Evolutionary conservation across 30 jellyfish, hydroid and myxozoan species (phyloP).

Genomic region (Phacellophora camtschatica): DNA sequence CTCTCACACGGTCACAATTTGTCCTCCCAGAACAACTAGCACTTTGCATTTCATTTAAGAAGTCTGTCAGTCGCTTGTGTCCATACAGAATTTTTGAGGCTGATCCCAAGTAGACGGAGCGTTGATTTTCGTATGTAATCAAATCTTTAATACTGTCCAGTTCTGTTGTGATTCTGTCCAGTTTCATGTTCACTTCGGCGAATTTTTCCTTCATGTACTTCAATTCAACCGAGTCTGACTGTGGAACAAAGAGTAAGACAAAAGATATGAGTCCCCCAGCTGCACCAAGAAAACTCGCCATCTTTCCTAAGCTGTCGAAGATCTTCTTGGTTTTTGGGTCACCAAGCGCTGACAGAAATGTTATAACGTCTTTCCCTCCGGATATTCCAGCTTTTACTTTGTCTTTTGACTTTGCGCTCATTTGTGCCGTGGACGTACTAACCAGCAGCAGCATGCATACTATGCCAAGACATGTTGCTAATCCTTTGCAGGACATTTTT

Average conservation of each 20-base stretch:
- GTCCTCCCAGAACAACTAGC: neutral
- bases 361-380: neutral
- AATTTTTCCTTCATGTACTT: slow-evolving; percentile 20
- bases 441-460: slow-evolving; percentile 25
- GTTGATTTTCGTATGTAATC: slow-evolving; percentile 36
- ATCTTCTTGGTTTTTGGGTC: slow-evolving; percentile 27
- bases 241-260: slow-evolving; percentile 9
- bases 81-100: slow-evolving; percentile 15
- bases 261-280: slow-evolving; percentile 39
- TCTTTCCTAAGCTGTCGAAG: slow-evolving; percentile 5
- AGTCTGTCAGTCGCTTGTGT: slow-evolving; percentile 12
- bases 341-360: neutral
- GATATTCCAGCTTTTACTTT: neutral
- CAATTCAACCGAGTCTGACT: slow-evolving; percentile 27
- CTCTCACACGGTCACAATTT: slow-evolving; percentile 9
- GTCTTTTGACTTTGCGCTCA: neutral
- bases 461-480: no score
- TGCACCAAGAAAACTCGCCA: slow-evolving; percentile 49
- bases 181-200: slow-evolving; percentile 51
- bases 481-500: no score
- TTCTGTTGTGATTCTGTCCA: slow-evolving; percentile 38
- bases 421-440: neutral
- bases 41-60: slow-evolving; percentile 14
- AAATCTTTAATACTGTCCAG: slow-evolving; percentile 8
- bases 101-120: slow-evolving; percentile 4